A percentile compares a stretch with the other conserved stretches of the same genome.
Evolutionary conservation across 2,113 vertebrate genomes (phyloP).

Genomic region (Apeltes quadracus): DNA sequence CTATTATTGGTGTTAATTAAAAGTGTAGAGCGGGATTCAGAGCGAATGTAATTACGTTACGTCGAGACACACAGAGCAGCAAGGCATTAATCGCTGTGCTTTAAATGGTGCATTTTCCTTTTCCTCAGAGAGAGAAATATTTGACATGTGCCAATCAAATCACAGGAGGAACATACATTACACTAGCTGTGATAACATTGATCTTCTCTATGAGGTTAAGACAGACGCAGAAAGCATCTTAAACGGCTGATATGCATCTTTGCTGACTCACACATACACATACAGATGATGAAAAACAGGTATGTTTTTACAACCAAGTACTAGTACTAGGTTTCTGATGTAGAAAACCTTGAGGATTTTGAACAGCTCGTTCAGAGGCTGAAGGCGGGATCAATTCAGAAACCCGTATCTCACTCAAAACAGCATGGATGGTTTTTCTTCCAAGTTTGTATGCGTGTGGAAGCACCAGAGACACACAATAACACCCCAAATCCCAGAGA

Average conservation of each 20-base stretch:
- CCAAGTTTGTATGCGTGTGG: too few species aligned
- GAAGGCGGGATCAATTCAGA: too few species aligned
- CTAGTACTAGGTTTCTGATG: too few species aligned
- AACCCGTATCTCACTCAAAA: too few species aligned
- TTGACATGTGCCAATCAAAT: conserved; percentile 42
- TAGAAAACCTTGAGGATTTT: too few species aligned
- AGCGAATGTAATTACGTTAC: conserved; percentile 49
- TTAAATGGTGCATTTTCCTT: not conserved
- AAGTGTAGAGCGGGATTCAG: conserved; percentile 14
- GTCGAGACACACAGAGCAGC: conserved; percentile 40
- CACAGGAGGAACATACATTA: not conserved
- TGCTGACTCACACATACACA: not conserved
- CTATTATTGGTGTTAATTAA: conserved; percentile 53
- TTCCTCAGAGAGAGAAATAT: not conserved
- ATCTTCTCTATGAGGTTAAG: not conserved
- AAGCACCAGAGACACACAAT: too few species aligned
- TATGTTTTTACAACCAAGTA: too few species aligned
- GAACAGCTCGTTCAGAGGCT: too few species aligned
- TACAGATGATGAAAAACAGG: too few species aligned
- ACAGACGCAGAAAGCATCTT: not conserved
- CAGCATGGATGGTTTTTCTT: too few species aligned
- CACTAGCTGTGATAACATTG: not conserved
- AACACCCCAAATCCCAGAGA: too few species aligned
- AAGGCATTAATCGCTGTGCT: not conserved
- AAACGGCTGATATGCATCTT: not conserved